A percentile compares a stretch with the other conserved stretches of the same genome.
These are phyloP conservation scores for Murina feae DNA, from an alignment of 2,113 vertebrate species.

Conservation along the genomic window DNA sequence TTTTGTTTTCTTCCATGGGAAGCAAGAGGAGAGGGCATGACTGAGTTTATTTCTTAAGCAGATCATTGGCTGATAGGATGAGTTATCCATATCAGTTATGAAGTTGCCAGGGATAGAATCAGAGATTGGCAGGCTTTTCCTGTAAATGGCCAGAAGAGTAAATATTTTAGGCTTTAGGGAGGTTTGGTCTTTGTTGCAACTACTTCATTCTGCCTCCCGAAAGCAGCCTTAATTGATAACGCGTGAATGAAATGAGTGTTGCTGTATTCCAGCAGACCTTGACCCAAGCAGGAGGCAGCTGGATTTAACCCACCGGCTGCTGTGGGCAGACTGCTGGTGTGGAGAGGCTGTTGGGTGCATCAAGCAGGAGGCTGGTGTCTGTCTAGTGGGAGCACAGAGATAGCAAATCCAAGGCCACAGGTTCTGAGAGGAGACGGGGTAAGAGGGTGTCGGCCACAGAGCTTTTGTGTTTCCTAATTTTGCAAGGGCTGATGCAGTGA, in stretches of 20 bases:
- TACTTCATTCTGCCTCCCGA: not conserved
- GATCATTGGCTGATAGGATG: not conserved
- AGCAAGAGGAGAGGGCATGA: not conserved
- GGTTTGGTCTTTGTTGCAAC: not conserved
- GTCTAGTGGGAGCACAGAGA: not conserved
- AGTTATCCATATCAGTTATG: not conserved
- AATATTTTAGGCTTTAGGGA: not conserved
- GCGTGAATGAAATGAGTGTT: rapidly evolving
- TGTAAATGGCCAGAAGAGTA: not conserved
- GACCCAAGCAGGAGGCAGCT: not conserved
- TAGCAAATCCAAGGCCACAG: not conserved
- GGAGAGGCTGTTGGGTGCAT: not conserved
- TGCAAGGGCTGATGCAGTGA: not conserved
- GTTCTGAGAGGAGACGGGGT: not conserved
- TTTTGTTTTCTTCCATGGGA: not conserved
- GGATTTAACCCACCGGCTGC: not conserved
- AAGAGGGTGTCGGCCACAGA: not conserved
- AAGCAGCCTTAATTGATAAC: not conserved
- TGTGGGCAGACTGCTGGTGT: not conserved
- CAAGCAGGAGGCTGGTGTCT: rapidly evolving
- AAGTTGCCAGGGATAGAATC: not conserved
- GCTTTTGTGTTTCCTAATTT: not conserved
- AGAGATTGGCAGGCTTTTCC: not conserved
- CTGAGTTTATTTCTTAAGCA: not conserved
- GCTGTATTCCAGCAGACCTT: not conserved